A percentile compares a stretch with the other conserved stretches of the same genome.
These are phyloP conservation scores for Bufo bufo DNA, from an alignment of 2,113 vertebrate genomes.

Conservation along the genomic window DNA sequence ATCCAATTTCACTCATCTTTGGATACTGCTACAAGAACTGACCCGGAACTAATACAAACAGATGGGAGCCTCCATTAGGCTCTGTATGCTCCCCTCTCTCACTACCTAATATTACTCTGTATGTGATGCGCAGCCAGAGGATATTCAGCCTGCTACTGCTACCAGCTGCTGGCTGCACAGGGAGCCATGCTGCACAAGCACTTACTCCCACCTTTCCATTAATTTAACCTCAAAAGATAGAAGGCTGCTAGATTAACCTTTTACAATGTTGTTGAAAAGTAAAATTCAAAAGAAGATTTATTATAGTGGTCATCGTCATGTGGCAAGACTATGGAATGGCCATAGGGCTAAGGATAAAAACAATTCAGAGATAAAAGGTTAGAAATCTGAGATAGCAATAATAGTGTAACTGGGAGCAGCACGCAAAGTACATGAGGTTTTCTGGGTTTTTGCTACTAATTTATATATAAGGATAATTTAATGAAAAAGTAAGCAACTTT, in stretches of 20 bases:
- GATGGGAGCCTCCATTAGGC: conserved; percentile 56
- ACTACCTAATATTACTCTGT: conserved; percentile 3
- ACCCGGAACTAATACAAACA: conserved; percentile 56
- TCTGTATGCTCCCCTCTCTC: conserved; percentile 34
- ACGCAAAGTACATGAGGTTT: background rate
- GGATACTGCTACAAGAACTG: conserved; percentile 45
- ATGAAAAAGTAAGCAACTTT: background rate
- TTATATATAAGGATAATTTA: background rate
- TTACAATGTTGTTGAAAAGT: conserved; percentile 18
- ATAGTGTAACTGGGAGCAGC: background rate
- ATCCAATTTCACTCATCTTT: conserved; percentile 47
- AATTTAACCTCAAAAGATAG: conserved; percentile 10
- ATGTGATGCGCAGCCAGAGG: conserved; percentile 48
- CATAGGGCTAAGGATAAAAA: background rate
- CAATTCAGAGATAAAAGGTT: background rate
- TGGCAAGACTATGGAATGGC: background rate
- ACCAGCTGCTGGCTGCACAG: conserved; percentile 47
- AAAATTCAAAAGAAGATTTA: background rate
- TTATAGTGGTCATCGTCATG: background rate
- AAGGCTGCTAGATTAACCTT: background rate
- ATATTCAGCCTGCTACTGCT: conserved; percentile 45
- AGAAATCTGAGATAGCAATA: background rate
- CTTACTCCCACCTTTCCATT: conserved; percentile 16
- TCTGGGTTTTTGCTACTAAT: background rate
- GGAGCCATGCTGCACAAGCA: background rate